Evolutionary conservation across 1,140 invertebrate genomes (phyloP).

Genomic region (Cyclargus thomasi): DNA sequence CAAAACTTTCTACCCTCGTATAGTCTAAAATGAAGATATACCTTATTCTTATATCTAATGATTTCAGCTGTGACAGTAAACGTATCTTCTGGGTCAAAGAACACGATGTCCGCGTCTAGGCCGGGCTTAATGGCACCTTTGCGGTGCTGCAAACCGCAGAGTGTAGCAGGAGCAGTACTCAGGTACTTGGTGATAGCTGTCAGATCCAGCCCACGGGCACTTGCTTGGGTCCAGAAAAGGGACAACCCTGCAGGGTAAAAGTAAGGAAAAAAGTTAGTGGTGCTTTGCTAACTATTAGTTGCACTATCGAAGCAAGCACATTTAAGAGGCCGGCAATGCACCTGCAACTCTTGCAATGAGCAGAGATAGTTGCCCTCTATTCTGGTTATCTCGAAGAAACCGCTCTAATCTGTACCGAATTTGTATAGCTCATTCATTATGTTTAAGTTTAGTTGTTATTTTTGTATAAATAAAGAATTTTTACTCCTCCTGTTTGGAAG

Average conservation of each 20-base stretch:
- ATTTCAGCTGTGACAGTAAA: constrained; percentile 72
- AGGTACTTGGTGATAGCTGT: constrained; percentile 77
- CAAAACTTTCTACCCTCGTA: no score
- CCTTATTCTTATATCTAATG: constrained; percentile 79
- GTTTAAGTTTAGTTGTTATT: no score
- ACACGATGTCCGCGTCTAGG: constrained; percentile 83
- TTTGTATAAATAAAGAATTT: no score
- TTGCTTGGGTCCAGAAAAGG: constrained; percentile 80
- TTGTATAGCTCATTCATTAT: no score
- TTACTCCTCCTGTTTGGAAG: no score
- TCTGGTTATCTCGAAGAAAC: no score
- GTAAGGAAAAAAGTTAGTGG: constrained; percentile 20
- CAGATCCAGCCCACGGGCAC: constrained; percentile 70
- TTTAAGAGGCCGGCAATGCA: no score
- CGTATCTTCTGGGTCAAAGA: constrained; percentile 80
- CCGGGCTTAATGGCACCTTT: constrained; percentile 79
- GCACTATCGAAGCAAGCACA: no score
- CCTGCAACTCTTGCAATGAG: no score
- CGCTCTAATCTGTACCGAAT: no score
- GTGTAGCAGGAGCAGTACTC: constrained; percentile 76
- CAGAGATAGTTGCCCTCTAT: no score
- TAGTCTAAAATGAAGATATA: constrained; percentile 31
- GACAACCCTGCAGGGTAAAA: constrained; percentile 73
- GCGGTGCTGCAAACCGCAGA: constrained; percentile 76
- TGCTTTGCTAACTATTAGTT: no score